Evolutionary conservation across 30 jellyfish, hydroid and myxozoan species (phyloP), one percentile per base, ranked within the genome.

Genomic region (Chironex yamaguchii): DNA sequence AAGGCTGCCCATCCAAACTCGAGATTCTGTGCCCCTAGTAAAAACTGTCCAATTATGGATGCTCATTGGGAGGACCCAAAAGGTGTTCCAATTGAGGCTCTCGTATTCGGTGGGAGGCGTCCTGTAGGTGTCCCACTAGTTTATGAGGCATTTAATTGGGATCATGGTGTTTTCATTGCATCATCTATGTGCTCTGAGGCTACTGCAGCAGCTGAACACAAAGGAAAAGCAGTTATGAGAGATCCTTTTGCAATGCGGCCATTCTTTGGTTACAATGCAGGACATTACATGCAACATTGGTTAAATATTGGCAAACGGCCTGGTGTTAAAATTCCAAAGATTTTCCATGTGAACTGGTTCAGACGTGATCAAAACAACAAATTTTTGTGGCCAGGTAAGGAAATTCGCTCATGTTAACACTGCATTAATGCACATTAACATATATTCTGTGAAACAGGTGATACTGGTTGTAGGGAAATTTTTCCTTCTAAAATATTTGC

Each of bases 161-260:
- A 90, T 49, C 99, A 95, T 75, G 99, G 99, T 29, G 99, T 95
- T 25, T 95, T 95, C 69, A 86, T 91, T 71, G 99, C 98, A 13
- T 70, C 97, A 2, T 79, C 98, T 12, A 81, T 95, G 91, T 89
- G 97, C 89, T 95, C 99, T 32, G 99, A 95, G 79, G 91, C 99
- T 52, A 95, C 99, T 13, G 96, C 98, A 34, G 99, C 99, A 26
- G 97, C 98, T 1, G 99, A 95, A 67, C 97, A 89, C 84, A 79
- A 88, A 49, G 89, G 91, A 34, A 90, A 92, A 52, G 85, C 93
- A 70, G 93, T 95, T 25, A 90, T 90, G 97, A 85, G 97, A 27
- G 99, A 95, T 87, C 99, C 99, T 11, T 95, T 95, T 90, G 98
- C 99, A 17, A 95, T 95, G 99, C 90, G 99, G 86, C 99, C 99